Evolutionary conservation across 2,797 vertebrate genomes (phyloP), one percentile per base, ranked within the genome.

Genomic region (Trichosurus vulpecula): DNA sequence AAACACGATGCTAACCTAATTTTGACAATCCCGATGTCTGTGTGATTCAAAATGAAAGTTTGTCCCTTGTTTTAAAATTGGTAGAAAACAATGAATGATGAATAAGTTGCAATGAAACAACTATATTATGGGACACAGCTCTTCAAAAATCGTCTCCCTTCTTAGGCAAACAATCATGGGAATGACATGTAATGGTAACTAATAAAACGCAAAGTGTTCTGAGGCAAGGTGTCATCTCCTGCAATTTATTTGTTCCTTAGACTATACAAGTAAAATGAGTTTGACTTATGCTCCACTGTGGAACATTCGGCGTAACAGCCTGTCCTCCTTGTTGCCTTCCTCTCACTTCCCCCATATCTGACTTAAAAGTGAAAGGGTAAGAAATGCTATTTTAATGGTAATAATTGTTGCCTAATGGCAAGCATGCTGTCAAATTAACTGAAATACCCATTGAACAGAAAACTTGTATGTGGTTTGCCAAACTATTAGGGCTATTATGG

Each of bases 341-440:
- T 96, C 56, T 97, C 92, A 92, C 95, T 98, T 98, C 96, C 35
- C 94, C 90, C 97, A 96, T 53, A 95, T 94, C 90, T 96, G 53
- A 97, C 91, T 97, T 87, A 87, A 87, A 87, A 95, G 95, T 95
- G 96, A 98, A 2, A 22, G 89, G 92, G 97, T 90, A 95, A 95
- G 95, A 97, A 96, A 92, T 96, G 90, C 74, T 54, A 54, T 74
- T 97, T 95, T 97, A 96, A 98, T 96, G 95, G 53, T 90, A 98
- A 35, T 98, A 98, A 98, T 98, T 98, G 87, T 97, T 98, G 97
- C 95, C 97, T 98, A 97, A 98, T 95, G 74, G 96, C 94, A 97
- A 94, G 52, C 25, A 95, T 2, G 55, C 92, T 97, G 96, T 97
- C 97, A 98, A 97, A 98, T 97, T 97, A 98, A 58, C 74, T 51